Base-by-base conservation (phyloP, 2,888 invertebrate genomes). In the Tipula confusa region DNA sequence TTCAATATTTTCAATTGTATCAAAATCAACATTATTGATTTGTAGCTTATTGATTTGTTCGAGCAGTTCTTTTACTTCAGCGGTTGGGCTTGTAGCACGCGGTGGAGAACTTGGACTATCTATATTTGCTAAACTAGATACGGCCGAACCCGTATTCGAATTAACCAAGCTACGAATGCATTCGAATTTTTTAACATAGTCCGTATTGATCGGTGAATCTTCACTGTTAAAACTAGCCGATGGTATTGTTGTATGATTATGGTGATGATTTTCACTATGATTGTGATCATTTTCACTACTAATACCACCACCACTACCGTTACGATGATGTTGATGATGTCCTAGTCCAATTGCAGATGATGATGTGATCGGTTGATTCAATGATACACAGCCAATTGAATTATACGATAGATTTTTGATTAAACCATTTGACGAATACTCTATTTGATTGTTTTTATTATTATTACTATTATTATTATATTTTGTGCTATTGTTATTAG, bases 41-140 rank as follows among this genome's bases (percentile, higher is more conserved):
- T 90, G 93, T 88, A 91, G 91, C 88, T 94, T 93, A 85, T 94
- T 93, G 84, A 95, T 93, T 89, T 93, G 93, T 86, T 93, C 93
- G 84, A 95, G 91, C 29, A 95, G 91, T 86, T 95, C 95, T 83
- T 93, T 91, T 85, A 95, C 93, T 87, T 94, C 94, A n/a, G 88
- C 89, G 11, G 95, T 95, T 4, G 96, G 96, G 87, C 95, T 95
- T n/a, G 95, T 96, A 1, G 95, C 94, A 86, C 93, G 92, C 0
- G 95, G 95, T 0, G 96, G 95, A 0, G 96, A 95, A 85, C 92
- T 92, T 31, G 93, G 93, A 6, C 93, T 93, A 82, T 93, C 93
- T 84, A 92, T 88, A 87, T 93, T 93, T 6, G 93, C 92, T 86
- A 94, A 88, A 88, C 94, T 94, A 87, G 94, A 94, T 84, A 94